Percentiles rank a stretch among this genome's conserved stretches.
Conservation (phyloP, 2,113 vertebrate genomes). For the Macroglossus sobrinus region DNA sequence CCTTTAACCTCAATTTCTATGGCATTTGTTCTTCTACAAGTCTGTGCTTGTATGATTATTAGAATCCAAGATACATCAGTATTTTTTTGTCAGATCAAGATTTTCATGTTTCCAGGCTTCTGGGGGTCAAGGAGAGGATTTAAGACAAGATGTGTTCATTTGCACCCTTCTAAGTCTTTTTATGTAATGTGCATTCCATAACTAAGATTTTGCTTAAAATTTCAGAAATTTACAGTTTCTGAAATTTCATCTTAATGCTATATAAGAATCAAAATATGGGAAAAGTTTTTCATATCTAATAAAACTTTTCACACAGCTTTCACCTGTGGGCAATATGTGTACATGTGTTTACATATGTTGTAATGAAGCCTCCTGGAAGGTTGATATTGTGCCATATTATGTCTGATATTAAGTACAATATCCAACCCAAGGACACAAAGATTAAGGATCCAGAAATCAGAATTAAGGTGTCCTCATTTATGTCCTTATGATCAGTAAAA, state of each 20-base stretch:
- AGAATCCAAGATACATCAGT: not conserved
- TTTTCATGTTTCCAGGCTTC: not conserved
- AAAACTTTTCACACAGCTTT: not conserved
- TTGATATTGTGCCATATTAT: not conserved
- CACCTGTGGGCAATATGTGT: not conserved
- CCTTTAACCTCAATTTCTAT: not conserved
- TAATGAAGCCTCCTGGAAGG: not conserved
- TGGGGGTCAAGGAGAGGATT: not conserved
- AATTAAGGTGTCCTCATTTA: not conserved
- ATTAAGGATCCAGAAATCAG: not conserved
- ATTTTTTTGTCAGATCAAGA: not conserved
- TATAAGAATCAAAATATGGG: not conserved
- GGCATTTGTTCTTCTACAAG: constrained; percentile 15
- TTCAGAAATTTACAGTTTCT: not conserved
- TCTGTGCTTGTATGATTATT: not conserved
- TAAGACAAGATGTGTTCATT: constrained; percentile 6
- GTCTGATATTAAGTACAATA: not conserved
- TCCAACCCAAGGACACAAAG: not conserved
- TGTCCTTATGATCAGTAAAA: not conserved
- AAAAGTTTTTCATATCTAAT: not conserved
- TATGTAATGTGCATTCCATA: not conserved
- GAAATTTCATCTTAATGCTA: not conserved
- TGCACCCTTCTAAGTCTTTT: not conserved
- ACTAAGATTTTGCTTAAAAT: not conserved
- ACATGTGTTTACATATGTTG: not conserved